A percentile compares a stretch with the other conserved stretches of the same genome.
Evolutionary conservation across 1,140 invertebrate genomes (phyloP).

Genomic region (Acromyrmex charruanus): DNA sequence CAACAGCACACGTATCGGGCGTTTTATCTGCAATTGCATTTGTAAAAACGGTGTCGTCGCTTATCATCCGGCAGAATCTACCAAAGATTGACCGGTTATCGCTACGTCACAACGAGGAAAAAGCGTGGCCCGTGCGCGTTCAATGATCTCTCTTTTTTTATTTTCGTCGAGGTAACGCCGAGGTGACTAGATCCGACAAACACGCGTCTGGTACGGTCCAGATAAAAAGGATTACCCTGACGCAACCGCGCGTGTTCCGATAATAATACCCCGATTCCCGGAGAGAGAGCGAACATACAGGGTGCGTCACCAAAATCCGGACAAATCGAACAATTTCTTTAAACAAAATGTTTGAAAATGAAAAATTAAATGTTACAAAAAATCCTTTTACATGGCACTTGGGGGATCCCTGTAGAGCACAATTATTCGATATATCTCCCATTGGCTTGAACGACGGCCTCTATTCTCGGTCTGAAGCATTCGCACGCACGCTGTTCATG

Average conservation of each 20-base stretch:
- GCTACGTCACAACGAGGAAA: conserved; percentile 58
- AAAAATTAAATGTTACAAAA: too few relatives aligned
- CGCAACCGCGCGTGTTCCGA: conserved; percentile 9
- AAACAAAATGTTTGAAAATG: too few relatives aligned
- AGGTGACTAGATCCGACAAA: conserved; percentile 45
- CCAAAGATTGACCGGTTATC: conserved; percentile 46
- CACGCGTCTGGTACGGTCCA: conserved; percentile 31
- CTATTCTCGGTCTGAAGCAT: too few relatives aligned
- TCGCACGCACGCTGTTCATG: too few relatives aligned
- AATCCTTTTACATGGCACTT: too few relatives aligned
- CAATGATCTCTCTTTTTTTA: conserved; percentile 49
- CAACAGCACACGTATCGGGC: background rate
- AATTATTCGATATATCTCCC: too few relatives aligned
- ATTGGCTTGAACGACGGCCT: too few relatives aligned
- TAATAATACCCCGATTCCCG: background rate
- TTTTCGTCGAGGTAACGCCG: conserved; percentile 44
- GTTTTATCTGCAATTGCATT: conserved; percentile 44
- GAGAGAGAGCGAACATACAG: background rate
- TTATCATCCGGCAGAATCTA: conserved; percentile 36
- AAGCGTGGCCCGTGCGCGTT: conserved; percentile 31
- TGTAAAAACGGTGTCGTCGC: conserved; percentile 27
- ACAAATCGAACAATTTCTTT: too few relatives aligned
- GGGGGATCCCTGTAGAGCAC: too few relatives aligned
- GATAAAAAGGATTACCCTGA: conserved; percentile 46
- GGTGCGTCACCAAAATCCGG: too few relatives aligned